Evolutionary conservation across 2,888 invertebrate species (phyloP), one percentile per base, ranked within the genome.

Genomic region (Campoletis raptor): DNA sequence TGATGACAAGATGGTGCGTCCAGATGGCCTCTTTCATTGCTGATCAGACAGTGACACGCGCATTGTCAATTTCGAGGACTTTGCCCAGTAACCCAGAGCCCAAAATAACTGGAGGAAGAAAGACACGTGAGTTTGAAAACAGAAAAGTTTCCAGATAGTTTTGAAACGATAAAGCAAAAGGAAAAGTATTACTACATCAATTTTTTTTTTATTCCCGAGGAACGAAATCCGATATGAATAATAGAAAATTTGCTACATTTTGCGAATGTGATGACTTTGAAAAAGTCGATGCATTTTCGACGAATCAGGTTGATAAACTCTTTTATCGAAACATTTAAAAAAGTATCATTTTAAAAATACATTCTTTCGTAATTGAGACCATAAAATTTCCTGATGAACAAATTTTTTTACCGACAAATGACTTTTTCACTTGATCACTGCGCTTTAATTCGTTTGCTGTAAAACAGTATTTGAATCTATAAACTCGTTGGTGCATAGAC

Each of bases 11-110:
- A 61, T 61, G 30, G 61, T 24, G 18, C 4, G 45, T 10, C 36
- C 36, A 69, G 69, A 69, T 42, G 69, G 24, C 45, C 12, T 69
- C 6, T 66, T n/a, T 8, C n/a, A 66, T 66, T n/a, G 2, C 42
- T 24, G 21, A 45, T 45, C 21, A 21, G 21, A 42, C 21, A 12
- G 21, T 69, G 69, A 69, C 21, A 45, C 37, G 69, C 12, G 45
- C 42, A 42, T 69, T 45, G 42, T 69, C 7, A 24, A 69, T 21
- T 69, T 21, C n/a, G 21, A 42, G 40, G 9, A 18, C 37, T 9
- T n/a, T 9, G n/a, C 37, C 36, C 66, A 37, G 37, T 15, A 40
- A 66, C 18, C 36, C 69, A 6, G 21, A 42, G 6, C 21, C 21
- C 42, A 2, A 40, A 69, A 69, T 45, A 69, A 40, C 24, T 45